Conservation (phyloP, 1,140 invertebrate genomes). For the Planococcus citri region DNA sequence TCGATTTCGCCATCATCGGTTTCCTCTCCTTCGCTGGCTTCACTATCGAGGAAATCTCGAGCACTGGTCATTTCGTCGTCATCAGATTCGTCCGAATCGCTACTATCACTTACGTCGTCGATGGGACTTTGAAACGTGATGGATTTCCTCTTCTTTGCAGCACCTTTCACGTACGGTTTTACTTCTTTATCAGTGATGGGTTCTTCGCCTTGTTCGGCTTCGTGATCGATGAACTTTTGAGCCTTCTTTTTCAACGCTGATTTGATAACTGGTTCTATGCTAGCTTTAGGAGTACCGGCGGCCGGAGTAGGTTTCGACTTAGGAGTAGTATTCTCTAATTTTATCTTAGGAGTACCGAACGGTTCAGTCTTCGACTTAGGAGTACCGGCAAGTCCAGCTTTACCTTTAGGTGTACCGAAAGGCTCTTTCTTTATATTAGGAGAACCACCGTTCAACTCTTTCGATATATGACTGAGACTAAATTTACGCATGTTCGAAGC, state of each 20-base stretch:
- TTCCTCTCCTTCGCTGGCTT: neutral
- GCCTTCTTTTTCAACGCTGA: neutral
- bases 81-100: neutral
- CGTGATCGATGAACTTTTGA: neutral
- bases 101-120: neutral
- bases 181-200: neutral
- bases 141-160: neutral
- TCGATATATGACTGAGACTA: too few relatives aligned
- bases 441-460: too few relatives aligned
- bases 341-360: neutral
- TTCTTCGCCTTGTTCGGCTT: neutral
- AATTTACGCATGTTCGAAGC: too few relatives aligned
- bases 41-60: neutral
- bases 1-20: neutral
- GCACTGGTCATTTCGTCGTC: neutral
- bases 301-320: too few relatives aligned
- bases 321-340: neutral
- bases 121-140: neutral
- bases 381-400: neutral
- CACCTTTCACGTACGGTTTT: neutral
- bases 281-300: neutral
- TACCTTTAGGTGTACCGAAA: too few relatives aligned
- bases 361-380: neutral
- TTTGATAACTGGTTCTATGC: neutral
- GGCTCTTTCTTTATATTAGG: too few relatives aligned